Conservation (phyloP, 2,797 vertebrate species). For the Okamejei kenojei region DNA sequence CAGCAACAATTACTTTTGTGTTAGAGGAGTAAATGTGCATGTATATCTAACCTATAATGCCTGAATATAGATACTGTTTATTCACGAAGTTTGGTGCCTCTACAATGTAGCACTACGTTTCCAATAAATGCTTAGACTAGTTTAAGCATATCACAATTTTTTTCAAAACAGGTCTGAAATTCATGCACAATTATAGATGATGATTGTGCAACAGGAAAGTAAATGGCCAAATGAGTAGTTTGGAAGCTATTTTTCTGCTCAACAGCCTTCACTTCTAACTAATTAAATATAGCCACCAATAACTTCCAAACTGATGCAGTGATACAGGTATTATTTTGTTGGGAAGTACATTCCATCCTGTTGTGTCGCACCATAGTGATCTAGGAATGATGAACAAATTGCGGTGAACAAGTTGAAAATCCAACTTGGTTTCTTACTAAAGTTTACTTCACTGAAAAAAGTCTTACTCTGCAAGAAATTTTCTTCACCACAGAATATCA, state of each 20-base stretch:
- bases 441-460: too few relatives aligned
- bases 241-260: background rate
- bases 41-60: too few relatives aligned
- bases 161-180: background rate
- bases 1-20: too few relatives aligned
- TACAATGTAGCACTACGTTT: too few relatives aligned
- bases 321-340: background rate
- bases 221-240: background rate
- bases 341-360: background rate
- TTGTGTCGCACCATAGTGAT: background rate
- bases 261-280: background rate
- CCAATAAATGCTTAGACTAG: background rate
- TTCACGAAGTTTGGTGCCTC: too few relatives aligned
- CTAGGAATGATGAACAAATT: background rate
- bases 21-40: too few relatives aligned
- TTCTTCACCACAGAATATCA: too few relatives aligned
- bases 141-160: background rate
- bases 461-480: too few relatives aligned
- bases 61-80: too few relatives aligned
- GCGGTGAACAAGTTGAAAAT: too few relatives aligned
- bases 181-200: background rate
- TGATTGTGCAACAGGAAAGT: background rate
- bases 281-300: background rate
- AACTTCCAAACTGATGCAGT: too few relatives aligned
- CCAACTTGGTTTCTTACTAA: too few relatives aligned